A percentile compares a stretch with the other conserved stretches of the same genome.
phyloP scores from a whole-genome alignment of 1,140 invertebrate species.

The Anastatus disparis region DNA sequence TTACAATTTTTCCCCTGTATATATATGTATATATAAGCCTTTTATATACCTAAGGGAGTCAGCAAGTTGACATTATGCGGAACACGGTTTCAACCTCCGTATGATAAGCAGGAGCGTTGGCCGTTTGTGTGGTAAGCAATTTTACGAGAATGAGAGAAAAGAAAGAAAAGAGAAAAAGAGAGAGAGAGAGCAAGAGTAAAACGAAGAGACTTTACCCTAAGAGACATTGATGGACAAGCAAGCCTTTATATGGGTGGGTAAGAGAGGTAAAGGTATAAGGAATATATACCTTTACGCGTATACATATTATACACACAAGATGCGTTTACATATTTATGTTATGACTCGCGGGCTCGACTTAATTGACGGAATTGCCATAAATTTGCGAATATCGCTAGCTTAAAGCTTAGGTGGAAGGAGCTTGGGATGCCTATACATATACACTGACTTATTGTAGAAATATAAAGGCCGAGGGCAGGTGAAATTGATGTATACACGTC shows the following conservation, averaged over 20 bases:
- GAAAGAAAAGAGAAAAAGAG: too few relatives aligned
- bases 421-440: slow-evolving; percentile 20
- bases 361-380: slow-evolving; percentile 67
- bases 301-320: not conserved
- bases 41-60: too few relatives aligned
- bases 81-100: slow-evolving; percentile 38
- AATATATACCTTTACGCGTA: too few relatives aligned
- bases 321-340: slow-evolving; percentile 67
- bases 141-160: slow-evolving; percentile 63
- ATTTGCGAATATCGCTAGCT: slow-evolving; percentile 61
- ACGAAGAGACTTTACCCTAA: too few relatives aligned
- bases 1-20: slow-evolving; percentile 2
- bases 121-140: slow-evolving; percentile 57
- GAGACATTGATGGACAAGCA: slow-evolving; percentile 67
- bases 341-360: slow-evolving; percentile 64
- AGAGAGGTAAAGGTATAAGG: too few relatives aligned
- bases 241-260: slow-evolving; percentile 62
- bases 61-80: slow-evolving; percentile 47
- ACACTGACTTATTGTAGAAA: slow-evolving; percentile 10
- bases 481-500: slow-evolving; percentile 26
- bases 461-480: slow-evolving; percentile 27
- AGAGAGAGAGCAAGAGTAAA: too few relatives aligned
- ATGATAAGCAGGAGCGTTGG: slow-evolving; percentile 56
- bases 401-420: slow-evolving; percentile 38
- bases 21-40: too few relatives aligned